A percentile compares a stretch with the other conserved stretches of the same genome.
Evolutionary conservation across 2,797 vertebrate genomes (phyloP).

Genomic region (Falco novaeseelandiae): DNA sequence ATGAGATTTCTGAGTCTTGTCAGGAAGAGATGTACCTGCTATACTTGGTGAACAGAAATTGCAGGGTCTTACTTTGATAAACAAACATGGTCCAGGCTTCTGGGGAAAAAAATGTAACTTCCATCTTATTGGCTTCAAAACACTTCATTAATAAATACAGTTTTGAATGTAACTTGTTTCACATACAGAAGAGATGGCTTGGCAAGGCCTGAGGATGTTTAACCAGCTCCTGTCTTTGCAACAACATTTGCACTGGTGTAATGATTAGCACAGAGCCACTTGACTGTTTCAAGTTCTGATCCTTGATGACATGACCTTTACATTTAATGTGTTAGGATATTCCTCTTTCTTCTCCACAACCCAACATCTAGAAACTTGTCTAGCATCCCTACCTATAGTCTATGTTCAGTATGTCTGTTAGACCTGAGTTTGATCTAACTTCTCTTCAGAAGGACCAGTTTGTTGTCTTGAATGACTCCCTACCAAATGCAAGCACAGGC

Average conservation of each 20-base stretch:
- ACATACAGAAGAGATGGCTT: background rate
- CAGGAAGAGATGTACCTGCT: background rate
- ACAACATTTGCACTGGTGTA: background rate
- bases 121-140: background rate
- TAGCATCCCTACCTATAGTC: background rate
- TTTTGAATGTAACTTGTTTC: background rate
- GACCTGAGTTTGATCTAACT: background rate
- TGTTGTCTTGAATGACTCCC: background rate
- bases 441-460: background rate
- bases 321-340: background rate
- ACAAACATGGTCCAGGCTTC: background rate
- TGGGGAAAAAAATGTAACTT: background rate
- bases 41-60: background rate
- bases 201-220: background rate
- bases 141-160: background rate
- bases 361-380: background rate
- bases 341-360: background rate
- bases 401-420: background rate
- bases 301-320: background rate
- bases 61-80: background rate
- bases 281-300: background rate
- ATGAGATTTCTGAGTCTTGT: constrained; percentile 29
- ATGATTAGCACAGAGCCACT: background rate
- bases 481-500: background rate
- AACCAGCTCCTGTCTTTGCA: background rate